phyloP scores from a whole-genome alignment of 2,888 invertebrate species.

The Campoplex nolae region DNA sequence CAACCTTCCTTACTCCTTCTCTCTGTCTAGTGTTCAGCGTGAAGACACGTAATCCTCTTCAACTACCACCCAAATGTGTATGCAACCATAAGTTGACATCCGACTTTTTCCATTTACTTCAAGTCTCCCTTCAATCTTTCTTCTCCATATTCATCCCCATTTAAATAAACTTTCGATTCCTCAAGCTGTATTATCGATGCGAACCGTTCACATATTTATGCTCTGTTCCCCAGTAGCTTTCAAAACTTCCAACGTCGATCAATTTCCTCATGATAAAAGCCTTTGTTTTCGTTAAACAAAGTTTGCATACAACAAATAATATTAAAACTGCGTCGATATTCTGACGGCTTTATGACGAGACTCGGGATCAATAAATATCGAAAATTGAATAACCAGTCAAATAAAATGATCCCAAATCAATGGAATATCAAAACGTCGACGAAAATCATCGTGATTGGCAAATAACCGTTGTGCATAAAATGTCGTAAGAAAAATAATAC shows the following conservation, averaged over 20 bases:
- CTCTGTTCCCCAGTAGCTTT: neutral
- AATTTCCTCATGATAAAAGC: neutral
- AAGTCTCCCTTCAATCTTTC: constrained; percentile 35
- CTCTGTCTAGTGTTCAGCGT: constrained; percentile 57
- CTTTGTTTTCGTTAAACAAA: neutral
- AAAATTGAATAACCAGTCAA: neutral
- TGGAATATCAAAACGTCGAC: neutral
- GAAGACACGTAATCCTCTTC: constrained; percentile 70
- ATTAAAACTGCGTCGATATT: neutral
- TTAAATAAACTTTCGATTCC: constrained; percentile 48
- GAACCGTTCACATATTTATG: constrained; percentile 6
- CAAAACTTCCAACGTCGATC: neutral
- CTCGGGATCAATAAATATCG: neutral
- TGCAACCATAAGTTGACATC: constrained; percentile 26
- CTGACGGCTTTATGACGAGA: neutral
- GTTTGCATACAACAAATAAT: neutral
- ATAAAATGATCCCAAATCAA: neutral
- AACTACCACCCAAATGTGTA: constrained; percentile 55
- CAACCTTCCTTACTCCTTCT: neutral
- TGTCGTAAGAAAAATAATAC: neutral
- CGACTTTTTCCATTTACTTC: constrained; percentile 22
- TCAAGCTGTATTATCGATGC: constrained; percentile 2
- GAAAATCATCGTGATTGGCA: neutral
- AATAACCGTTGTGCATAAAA: neutral
- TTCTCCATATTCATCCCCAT: constrained; percentile 47